Base-by-base conservation (phyloP, 1,140 invertebrate genomes). In the Pemphigus obesinymphae region DNA sequence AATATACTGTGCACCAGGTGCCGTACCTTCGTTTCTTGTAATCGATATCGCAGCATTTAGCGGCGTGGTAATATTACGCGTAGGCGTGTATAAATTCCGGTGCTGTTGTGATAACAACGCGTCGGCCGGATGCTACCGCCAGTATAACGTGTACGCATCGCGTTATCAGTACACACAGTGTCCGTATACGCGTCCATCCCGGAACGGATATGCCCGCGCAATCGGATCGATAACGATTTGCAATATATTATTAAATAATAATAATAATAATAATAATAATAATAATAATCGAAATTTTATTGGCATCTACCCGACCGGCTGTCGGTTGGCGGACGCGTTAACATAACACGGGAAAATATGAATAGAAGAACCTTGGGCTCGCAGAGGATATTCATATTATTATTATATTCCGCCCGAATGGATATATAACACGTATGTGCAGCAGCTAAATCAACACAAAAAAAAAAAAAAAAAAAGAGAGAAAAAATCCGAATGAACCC, bases 371-470 rank as follows among this genome's bases (percentile, higher is more conserved):
- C n/a, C n/a, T n/a, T n/a, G n/a, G 73, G 31, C 37, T 20, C 0
- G 3, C 15, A 17, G n/a, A 70, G 23, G 66, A 70, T 70, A 66
- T 37, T 66, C 37, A n/a, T 66, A 66, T 63, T 63, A 63, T 63
- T 63, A 63, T 61, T 61, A 61, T n/a, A 66, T 66, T 66, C 61
- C 63, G n/a, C 63, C n/a, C 73, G 73, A 34, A 31, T 31, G 73
- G 53, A 31, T 48, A 72, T 37, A 66, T 70, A 5, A 8, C 8
- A 13, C 43, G 3, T 13, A 26, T 40, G n/a, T 29, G 53, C 23
- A n/a, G 53, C 76, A 61, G n/a, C 55, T 80, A 80, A 80, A 80
- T 29, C 23, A 80, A 80, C 76, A 78, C 15, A 13, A 43, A 61
- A 61, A 61, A 43, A 26, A 15, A 76, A 40, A 10, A 75, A 48